Evolutionary conservation across 23 tunicate genomes (phyloP).

Genomic region (Phallusia fumigata): DNA sequence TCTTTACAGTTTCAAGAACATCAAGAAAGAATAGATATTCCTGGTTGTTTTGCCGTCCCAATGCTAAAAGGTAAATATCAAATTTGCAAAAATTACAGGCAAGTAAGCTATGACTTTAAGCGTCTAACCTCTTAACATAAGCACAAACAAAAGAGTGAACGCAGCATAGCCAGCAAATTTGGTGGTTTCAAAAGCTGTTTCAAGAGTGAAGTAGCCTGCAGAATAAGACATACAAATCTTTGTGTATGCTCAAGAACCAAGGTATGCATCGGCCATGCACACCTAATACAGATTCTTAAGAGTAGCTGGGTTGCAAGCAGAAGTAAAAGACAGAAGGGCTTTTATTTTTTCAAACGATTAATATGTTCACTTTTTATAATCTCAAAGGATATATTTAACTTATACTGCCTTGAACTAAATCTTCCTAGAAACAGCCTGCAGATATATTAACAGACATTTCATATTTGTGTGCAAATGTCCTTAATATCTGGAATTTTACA

Average conservation of each 20-base stretch:
- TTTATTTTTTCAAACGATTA: too few relatives aligned
- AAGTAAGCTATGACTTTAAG: neutral
- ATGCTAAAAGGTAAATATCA: conserved; percentile 22
- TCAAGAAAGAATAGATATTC: conserved; percentile 51
- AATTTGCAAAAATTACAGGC: neutral
- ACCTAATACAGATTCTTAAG: too few relatives aligned
- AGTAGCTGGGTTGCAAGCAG: too few relatives aligned
- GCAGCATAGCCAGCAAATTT: conserved; percentile 48
- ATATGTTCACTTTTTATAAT: too few relatives aligned
- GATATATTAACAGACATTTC: too few relatives aligned
- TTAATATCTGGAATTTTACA: too few relatives aligned
- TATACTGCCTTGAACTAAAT: too few relatives aligned
- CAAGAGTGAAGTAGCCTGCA: conserved; percentile 38
- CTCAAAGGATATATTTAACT: too few relatives aligned
- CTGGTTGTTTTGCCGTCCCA: conserved; percentile 46
- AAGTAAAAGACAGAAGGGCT: too few relatives aligned
- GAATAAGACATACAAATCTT: neutral
- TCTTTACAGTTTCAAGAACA: conserved; percentile 16
- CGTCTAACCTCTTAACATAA: conserved; percentile 35
- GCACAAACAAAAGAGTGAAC: conserved; percentile 26
- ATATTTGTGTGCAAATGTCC: too few relatives aligned
- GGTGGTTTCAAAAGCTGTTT: conserved; percentile 17
- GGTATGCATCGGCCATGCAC: too few relatives aligned
- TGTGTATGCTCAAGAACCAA: neutral
- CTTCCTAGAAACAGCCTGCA: too few relatives aligned